These are phyloP conservation scores for Corbicula japonica DNA, from an alignment of 2,888 invertebrate genomes.

Conservation along the genomic window DNA sequence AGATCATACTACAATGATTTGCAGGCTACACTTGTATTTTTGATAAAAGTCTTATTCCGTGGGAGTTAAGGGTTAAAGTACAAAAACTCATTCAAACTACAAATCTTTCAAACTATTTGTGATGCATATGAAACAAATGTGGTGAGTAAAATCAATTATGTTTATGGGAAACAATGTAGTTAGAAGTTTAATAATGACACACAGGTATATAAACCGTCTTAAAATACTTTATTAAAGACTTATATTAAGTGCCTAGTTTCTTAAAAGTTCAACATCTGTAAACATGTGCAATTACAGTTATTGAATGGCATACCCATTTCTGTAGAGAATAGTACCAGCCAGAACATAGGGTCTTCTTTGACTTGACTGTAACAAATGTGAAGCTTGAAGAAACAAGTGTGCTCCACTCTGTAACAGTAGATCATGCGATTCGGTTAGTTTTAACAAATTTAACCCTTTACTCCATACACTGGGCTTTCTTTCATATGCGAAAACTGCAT, in stretches of 20 bases:
- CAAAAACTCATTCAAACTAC: no score
- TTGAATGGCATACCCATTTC: slow-evolving; percentile 92
- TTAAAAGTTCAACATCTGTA: neutral
- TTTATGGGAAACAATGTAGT: no score
- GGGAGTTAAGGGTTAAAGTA: no score
- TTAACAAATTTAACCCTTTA: no score
- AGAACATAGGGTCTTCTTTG: slow-evolving; percentile 93
- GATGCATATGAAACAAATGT: no score
- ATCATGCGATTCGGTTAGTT: neutral
- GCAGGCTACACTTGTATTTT: no score
- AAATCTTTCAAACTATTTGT: no score
- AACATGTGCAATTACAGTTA: neutral
- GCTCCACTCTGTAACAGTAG: slow-evolving; percentile 91
- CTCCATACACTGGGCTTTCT: no score
- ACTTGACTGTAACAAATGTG: slow-evolving; percentile 94
- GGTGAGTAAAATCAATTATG: no score
- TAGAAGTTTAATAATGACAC: slow-evolving; percentile 4
- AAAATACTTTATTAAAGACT: neutral
- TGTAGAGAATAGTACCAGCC: slow-evolving; percentile 94
- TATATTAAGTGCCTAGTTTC: neutral
- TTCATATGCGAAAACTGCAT: no score
- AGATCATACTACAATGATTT: no score
- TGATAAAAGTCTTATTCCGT: no score
- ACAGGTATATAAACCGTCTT: neutral
- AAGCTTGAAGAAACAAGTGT: slow-evolving; percentile 94